A percentile compares a stretch with the other conserved stretches of the same genome.
Evolutionary conservation across 1,140 invertebrate genomes (phyloP).

Genomic region (Magallana ariakensis): DNA sequence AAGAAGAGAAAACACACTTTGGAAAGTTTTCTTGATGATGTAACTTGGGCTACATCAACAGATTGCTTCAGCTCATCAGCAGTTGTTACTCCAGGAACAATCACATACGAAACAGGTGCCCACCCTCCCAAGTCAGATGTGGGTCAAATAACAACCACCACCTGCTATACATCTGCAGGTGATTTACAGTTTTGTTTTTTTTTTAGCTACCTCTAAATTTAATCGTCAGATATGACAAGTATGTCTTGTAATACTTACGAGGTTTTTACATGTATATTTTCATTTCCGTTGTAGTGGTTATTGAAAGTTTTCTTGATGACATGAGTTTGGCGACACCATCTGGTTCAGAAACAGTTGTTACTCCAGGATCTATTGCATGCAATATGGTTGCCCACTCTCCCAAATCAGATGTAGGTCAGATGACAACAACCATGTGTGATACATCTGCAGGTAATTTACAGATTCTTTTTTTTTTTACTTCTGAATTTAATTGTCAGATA

Average conservation of each 20-base stretch:
- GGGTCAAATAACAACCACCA: too few species aligned
- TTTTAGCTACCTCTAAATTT: not conserved
- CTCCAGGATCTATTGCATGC: not conserved
- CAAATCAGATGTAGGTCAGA: not conserved
- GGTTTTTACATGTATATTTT: conserved; percentile 19
- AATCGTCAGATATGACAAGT: not conserved
- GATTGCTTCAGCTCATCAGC: not conserved
- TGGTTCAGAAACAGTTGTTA: not conserved
- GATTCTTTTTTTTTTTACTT: too few species aligned
- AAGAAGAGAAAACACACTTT: not conserved
- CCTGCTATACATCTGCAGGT: not conserved
- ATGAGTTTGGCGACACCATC: not conserved
- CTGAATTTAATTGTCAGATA: too few species aligned
- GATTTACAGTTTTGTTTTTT: not conserved
- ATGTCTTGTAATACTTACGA: not conserved
- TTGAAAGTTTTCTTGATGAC: not conserved
- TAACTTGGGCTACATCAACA: not conserved
- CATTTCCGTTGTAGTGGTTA: not conserved
- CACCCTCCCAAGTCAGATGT: not conserved
- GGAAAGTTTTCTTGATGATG: not conserved
- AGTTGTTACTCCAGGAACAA: too few species aligned
- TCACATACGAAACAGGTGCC: too few species aligned
- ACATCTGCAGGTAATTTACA: too few species aligned
- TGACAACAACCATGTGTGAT: too few species aligned
- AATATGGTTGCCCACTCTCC: not conserved